Base-by-base conservation (phyloP, 2,797 vertebrate genomes). In the Xenops minutus region DNA sequence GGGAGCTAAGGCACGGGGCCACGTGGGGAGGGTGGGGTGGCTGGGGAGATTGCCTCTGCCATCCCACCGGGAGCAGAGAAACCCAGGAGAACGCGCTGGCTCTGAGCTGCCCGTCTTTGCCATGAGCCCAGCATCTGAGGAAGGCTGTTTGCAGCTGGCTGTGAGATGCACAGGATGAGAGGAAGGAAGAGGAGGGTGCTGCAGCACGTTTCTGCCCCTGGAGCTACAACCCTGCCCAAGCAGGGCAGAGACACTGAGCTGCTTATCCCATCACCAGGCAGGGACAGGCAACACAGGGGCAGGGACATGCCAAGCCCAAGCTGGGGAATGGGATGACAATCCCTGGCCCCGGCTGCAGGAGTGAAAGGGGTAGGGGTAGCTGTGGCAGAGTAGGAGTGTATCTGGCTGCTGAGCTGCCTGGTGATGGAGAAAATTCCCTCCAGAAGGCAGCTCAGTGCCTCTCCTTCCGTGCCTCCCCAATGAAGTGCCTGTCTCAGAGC, bases 351-450 rank as follows among this genome's bases (percentile, higher is more conserved):
- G 4, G 44, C 15, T 23, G 34, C 0, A 1, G 86, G 15, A 58
- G 7, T 17, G 7, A 34, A 78, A 29, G 62, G 49, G 24, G 21
- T 6, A 20, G n/a, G 22, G 43, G 41, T 36, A 21, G 3, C 18
- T 7, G 9, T 3, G 6, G 72, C 46, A 44, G 30, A 32, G 43
- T 15, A 49, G 46, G 32, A 84, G 46, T 0, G 2, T 46, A 51
- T 55, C 16, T 0, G 11, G 58, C 17, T 4, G 14, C 36, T 1
- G 21, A 67, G n/a, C n/a, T 2, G 2, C 34, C 59, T 0, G 7
- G 43, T 0, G 5, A 64, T n/a, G 62, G 75, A 91, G 34, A 2
- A 0, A 75, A 82, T 69, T 69, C 20, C 37, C n/a, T 48, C 54
- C 0, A 9, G 27, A 39, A 16, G 54, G 76, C 46, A 69, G 80